phyloP scores from a whole-genome alignment of 2,797 vertebrate genomes.

The Tiaroga cobitis region DNA sequence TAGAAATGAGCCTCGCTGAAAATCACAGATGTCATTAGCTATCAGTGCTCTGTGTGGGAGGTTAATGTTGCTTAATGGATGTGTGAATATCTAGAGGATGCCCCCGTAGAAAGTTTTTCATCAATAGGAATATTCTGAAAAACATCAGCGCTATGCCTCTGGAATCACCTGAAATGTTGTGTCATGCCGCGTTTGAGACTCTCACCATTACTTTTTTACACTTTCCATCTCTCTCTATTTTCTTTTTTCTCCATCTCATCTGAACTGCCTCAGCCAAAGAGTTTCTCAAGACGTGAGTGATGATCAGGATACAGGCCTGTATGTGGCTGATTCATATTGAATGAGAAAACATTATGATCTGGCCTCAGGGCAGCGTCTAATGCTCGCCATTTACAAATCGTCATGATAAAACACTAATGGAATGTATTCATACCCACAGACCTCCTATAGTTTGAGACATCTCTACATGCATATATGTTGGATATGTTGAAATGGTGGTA shows the following conservation, averaged over 20 bases:
- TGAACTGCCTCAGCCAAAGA: constrained; percentile 6
- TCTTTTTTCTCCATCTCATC: background rate
- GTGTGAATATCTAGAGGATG: constrained; percentile 51
- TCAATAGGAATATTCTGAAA: constrained; percentile 35
- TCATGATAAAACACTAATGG: constrained; percentile 73
- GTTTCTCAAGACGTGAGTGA: constrained; percentile 52
- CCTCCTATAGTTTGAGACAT: background rate
- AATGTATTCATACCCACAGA: constrained; percentile 40
- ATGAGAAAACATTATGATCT: constrained; percentile 65
- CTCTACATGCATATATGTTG: background rate
- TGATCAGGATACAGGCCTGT: constrained; percentile 61
- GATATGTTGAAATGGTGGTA: background rate
- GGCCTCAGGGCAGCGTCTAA: constrained; percentile 70
- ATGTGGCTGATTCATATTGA: constrained; percentile 55
- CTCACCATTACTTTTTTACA: constrained; percentile 14
- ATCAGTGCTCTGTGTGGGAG: constrained; percentile 61
- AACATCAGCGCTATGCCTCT: constrained; percentile 22
- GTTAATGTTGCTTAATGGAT: constrained; percentile 62
- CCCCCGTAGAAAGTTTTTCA: constrained; percentile 33
- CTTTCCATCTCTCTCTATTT: constrained; percentile 13
- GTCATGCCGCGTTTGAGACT: constrained; percentile 37
- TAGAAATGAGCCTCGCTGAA: constrained; percentile 45
- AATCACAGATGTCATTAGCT: constrained; percentile 68
- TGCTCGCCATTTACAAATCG: constrained; percentile 70
- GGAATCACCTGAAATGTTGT: constrained; percentile 53